Conservation (phyloP, 2,888 invertebrate species). For the Meiosimyza platycephala region DNA sequence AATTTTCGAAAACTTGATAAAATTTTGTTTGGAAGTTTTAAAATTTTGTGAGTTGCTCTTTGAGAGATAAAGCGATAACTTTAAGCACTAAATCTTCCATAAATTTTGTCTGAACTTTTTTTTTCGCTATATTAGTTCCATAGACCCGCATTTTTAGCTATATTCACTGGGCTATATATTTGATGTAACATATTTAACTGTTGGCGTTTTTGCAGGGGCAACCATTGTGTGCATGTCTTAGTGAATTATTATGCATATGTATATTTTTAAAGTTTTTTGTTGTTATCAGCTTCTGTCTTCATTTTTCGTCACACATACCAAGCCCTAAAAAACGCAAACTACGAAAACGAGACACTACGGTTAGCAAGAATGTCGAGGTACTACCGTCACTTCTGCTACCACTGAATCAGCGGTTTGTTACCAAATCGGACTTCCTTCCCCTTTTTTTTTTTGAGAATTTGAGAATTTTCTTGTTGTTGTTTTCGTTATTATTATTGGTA, state of each 20-base stretch:
- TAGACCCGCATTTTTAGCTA: no score
- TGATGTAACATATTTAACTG: no score
- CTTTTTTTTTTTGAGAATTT: conserved; percentile 2
- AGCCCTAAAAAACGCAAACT: conserved; percentile 19
- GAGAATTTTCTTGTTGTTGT: not conserved
- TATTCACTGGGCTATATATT: no score
- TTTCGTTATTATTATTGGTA: conserved; percentile 7
- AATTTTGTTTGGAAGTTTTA: no score
- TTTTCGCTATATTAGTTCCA: no score
- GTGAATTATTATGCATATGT: not conserved
- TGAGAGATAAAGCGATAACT: no score
- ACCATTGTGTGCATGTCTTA: not conserved
- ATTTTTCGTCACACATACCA: conserved; percentile 1
- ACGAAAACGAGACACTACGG: not conserved
- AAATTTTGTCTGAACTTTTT: no score
- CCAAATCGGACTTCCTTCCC: conserved; percentile 29
- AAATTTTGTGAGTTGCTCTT: no score
- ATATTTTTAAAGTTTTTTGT: not conserved
- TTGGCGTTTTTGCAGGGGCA: no score
- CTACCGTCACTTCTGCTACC: not conserved
- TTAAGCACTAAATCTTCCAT: no score
- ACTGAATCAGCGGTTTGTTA: conserved; percentile 12
- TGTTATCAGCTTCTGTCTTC: conserved; percentile 17
- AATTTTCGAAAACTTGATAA: no score
- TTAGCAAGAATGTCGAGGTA: conserved; percentile 18